Base-by-base conservation (phyloP, 2,113 vertebrate genomes). In the Hemicordylus capensis region DNA sequence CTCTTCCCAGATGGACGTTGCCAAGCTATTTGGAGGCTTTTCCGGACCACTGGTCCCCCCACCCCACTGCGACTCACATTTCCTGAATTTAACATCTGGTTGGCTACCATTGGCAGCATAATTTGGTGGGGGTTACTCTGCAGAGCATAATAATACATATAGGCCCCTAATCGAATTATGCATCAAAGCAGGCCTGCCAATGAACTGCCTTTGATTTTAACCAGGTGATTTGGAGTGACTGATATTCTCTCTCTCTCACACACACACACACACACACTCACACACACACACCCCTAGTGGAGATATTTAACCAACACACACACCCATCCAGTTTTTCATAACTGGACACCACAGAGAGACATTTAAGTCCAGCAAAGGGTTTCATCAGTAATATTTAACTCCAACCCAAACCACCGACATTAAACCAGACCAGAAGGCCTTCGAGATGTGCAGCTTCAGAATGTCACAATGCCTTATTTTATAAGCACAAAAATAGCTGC, bases 41-140 rank as follows among this genome's bases (percentile, higher is more conserved):
- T 67, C 61, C 19, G 34, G 28, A n/a, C 83, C 77, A 73, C 66
- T 44, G 22, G 73, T 74, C 51, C 82, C 72, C 73, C 48, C 37
- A 39, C 1, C 58, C 69, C 14, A 20, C 28, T 1, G 69, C 72
- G 70, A 75, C 61, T 9, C 64, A 39, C 69, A n/a, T 17, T 75
- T 75, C 61, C 86, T 66, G 58, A 58, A 80, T 85, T n/a, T 26
- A 61, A 77, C 5, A 59, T 77, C 51, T 79, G 79, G 39, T 74
- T 0, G 0, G 59, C 76, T 84, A 74, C 78, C 64, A 70, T 79
- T 54, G 28, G 74, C 39, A 81, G 34, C 56, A 39, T 4, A 44
- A 85, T 77, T 6, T 6, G 39, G 39, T 75, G 67, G 56, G 75
- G 51, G 89, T 72, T 9, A 2, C 2, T 24, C 69, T 37, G 69